These are phyloP conservation scores for Catostylus mosaicus DNA, from an alignment of 30 jellyfish, hydroid and myxozoan species.

Conservation along the genomic window DNA sequence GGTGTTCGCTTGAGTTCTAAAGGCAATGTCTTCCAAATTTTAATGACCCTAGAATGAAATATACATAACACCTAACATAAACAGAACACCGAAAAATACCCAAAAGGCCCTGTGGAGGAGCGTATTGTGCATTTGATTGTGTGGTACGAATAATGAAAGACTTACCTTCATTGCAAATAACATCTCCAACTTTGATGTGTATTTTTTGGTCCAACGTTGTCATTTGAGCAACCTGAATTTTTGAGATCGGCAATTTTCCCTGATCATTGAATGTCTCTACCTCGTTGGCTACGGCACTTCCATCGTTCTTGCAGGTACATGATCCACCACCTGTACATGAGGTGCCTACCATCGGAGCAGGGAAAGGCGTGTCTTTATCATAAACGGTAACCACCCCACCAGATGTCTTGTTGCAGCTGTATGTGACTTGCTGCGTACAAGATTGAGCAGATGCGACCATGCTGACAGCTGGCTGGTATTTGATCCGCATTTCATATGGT, in stretches of 20 bases:
- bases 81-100: no score
- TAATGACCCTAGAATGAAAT: no score
- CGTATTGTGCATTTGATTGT: no score
- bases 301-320: conserved; percentile 9
- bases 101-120: no score
- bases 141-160: no score
- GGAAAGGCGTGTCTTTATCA: background rate
- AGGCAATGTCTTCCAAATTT: no score
- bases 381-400: background rate
- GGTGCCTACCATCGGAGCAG: background rate
- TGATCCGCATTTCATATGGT: background rate
- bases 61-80: no score
- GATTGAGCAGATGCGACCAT: background rate
- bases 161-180: conserved; percentile 1
- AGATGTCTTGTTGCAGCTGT: conserved; percentile 10
- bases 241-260: conserved; percentile 22
- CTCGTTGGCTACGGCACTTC: conserved; percentile 6
- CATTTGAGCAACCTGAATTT: background rate
- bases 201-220: background rate
- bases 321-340: background rate
- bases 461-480: background rate
- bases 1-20: no score
- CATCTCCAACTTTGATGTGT: conserved; percentile 1
- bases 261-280: background rate
- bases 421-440: background rate